Percentiles rank a stretch among this genome's conserved stretches.
Conservation (phyloP, 2,113 vertebrate genomes). For the Ceyx cyanopectus region DNA sequence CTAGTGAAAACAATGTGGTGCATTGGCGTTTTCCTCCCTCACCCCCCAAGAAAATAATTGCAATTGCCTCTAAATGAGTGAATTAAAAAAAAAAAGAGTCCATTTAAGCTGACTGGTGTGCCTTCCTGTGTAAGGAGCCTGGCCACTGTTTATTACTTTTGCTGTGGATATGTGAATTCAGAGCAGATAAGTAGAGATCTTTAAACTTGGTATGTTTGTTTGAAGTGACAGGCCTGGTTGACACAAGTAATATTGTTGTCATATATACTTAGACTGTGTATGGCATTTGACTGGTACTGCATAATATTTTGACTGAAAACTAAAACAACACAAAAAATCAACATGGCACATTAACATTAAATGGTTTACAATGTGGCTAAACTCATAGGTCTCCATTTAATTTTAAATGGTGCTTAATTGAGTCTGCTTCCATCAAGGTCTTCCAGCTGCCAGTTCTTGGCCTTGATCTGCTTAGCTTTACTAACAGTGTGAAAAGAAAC, state of each 20-base stretch:
- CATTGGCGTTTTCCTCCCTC: constrained; percentile 62
- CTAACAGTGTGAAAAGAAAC: constrained; percentile 3
- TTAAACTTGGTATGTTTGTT: constrained; percentile 49
- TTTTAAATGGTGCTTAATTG: constrained; percentile 49
- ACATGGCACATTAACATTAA: constrained; percentile 57
- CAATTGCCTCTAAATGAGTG: constrained; percentile 72
- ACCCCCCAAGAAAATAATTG: constrained; percentile 51
- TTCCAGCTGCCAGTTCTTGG: constrained; percentile 7
- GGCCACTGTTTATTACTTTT: constrained; percentile 64
- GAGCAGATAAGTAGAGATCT: constrained; percentile 59
- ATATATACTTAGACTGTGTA: constrained; percentile 58
- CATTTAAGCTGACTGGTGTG: constrained; percentile 69
- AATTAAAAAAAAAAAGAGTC: constrained; percentile 73
- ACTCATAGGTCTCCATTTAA: constrained; percentile 63
- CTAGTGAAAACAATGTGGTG: constrained; percentile 74
- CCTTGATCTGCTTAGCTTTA: not conserved
- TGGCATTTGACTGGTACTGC: constrained; percentile 60
- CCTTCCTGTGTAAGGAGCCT: constrained; percentile 71
- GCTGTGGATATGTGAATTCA: constrained; percentile 62
- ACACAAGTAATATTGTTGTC: constrained; percentile 35
- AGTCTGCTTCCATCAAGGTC: constrained; percentile 11
- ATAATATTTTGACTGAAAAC: constrained; percentile 43
- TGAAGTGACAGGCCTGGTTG: constrained; percentile 57
- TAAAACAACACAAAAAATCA: constrained; percentile 17
- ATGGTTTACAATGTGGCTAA: constrained; percentile 48